These are phyloP conservation scores for Reinhardtius hippoglossoides DNA, from an alignment of 2,113 vertebrate genomes.

Conservation along the genomic window DNA sequence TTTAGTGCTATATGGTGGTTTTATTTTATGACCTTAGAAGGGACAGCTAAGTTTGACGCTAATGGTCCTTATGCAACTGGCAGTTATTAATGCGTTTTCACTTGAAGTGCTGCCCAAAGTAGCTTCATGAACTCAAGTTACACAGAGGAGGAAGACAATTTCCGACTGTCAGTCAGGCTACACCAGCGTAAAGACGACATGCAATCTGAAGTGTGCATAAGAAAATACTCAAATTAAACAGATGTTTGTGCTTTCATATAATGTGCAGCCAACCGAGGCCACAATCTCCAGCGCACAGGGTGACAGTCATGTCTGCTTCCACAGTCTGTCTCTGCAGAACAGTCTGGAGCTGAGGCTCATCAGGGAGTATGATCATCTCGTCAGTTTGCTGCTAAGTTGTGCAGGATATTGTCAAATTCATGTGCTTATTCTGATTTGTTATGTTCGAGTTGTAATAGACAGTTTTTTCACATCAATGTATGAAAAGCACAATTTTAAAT, in stretches of 20 bases:
- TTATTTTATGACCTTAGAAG: constrained; percentile 28
- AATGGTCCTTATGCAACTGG: constrained; percentile 22
- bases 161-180: not conserved
- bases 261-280: not conserved
- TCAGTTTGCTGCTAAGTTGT: too few relatives aligned
- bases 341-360: too few relatives aligned
- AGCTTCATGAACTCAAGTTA: not conserved
- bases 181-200: too few relatives aligned
- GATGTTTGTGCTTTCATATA: not conserved
- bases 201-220: not conserved
- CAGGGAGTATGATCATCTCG: too few relatives aligned
- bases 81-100: constrained; percentile 8
- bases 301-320: not conserved
- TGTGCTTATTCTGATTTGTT: not conserved
- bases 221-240: not conserved
- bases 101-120: not conserved
- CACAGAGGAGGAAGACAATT: not conserved
- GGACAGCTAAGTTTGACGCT: constrained; percentile 5
- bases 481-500: not conserved
- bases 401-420: not conserved
- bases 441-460: not conserved
- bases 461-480: not conserved
- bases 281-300: not conserved
- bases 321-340: not conserved
- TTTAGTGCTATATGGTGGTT: constrained; percentile 16